phyloP scores from a whole-genome alignment of 2,797 vertebrate species.

The Vipera ursinii region DNA sequence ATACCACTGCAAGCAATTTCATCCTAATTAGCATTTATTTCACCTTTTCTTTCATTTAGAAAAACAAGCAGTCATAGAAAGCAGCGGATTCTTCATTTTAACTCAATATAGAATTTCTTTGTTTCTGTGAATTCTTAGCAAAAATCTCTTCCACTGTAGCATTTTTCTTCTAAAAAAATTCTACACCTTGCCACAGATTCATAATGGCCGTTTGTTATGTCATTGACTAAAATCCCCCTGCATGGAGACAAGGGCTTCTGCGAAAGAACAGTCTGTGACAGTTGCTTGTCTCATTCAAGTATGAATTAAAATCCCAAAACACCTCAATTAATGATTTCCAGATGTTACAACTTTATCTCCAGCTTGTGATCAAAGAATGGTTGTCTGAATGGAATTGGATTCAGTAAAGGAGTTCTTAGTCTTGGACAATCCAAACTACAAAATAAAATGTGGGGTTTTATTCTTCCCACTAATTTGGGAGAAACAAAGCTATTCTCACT shows the following conservation, averaged over 20 bases:
- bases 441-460: not conserved
- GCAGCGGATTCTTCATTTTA: not conserved
- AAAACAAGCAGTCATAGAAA: not conserved
- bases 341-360: not conserved
- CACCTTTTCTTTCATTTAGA: not conserved
- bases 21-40: not conserved
- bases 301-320: not conserved
- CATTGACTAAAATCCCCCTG: not conserved
- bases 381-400: not conserved
- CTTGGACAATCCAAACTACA: not conserved
- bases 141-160: not conserved
- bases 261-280: not conserved
- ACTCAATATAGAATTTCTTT: not conserved
- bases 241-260: not conserved
- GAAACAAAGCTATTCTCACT: not conserved
- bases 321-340: not conserved
- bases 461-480: not conserved
- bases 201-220: not conserved
- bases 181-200: not conserved
- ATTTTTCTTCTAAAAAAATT: not conserved
- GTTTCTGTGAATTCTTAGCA: not conserved
- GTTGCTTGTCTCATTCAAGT: not conserved
- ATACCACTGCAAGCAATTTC: slow-evolving; percentile 19
- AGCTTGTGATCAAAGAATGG: not conserved
- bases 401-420: not conserved